Evolutionary conservation across 1,140 invertebrate genomes (phyloP).

Genomic region (Zaprionus capensis): DNA sequence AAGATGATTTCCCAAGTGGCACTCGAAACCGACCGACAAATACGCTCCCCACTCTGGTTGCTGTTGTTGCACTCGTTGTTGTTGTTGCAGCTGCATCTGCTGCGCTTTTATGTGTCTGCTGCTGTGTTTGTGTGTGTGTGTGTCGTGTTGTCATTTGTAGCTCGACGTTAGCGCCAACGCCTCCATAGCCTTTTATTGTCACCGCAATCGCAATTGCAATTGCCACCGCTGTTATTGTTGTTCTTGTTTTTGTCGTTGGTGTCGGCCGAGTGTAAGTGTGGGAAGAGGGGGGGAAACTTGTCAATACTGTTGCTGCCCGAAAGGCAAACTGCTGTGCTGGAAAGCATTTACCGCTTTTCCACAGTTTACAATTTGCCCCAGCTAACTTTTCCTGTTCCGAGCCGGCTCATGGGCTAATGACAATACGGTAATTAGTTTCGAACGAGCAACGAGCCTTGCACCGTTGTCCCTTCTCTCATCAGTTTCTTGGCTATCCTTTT

Average conservation of each 20-base stretch:
- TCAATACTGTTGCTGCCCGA: slow-evolving; percentile 52
- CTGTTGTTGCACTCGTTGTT: slow-evolving; percentile 36
- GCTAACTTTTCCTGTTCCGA: slow-evolving; percentile 16
- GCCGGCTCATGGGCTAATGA: slow-evolving; percentile 26
- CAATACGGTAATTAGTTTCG: slow-evolving; percentile 26
- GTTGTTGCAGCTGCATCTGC: slow-evolving; percentile 57
- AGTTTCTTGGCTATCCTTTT: neutral
- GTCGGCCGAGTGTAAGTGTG: neutral
- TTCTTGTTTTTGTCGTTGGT: slow-evolving; percentile 6
- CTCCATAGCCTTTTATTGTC: slow-evolving; percentile 66
- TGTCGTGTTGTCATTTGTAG: slow-evolving; percentile 60
- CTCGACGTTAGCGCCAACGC: slow-evolving; percentile 53
- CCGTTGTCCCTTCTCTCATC: neutral
- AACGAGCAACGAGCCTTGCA: neutral
- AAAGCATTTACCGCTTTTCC: slow-evolving; percentile 25
- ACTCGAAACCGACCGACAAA: slow-evolving; percentile 77
- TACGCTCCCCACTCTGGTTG: slow-evolving; percentile 43
- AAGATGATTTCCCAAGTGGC: slow-evolving; percentile 80
- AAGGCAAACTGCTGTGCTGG: slow-evolving; percentile 25
- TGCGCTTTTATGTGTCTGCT: slow-evolving; percentile 65
- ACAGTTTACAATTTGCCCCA: slow-evolving; percentile 3
- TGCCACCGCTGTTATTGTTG: slow-evolving; percentile 32
- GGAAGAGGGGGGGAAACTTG: slow-evolving; percentile 17
- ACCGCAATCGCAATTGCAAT: slow-evolving; percentile 60
- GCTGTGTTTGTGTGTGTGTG: neutral